Base-by-base conservation (phyloP, 2,113 vertebrate species). In the Aphelocoma coerulescens region DNA sequence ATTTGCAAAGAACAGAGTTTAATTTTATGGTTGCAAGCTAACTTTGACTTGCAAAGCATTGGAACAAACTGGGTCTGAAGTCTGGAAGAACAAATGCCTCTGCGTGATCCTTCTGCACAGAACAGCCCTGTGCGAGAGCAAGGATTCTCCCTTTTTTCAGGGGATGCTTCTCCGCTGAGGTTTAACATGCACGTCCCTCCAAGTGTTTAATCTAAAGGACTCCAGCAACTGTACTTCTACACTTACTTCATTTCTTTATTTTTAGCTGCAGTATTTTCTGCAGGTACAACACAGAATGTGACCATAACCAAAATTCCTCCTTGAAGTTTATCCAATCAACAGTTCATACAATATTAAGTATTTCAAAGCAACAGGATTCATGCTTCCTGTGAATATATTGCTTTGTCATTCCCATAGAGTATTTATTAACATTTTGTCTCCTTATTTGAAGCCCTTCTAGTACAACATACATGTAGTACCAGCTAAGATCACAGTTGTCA, bases 201-300 rank as follows among this genome's bases (percentile, higher is more conserved):
- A 37, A 23, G 27, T 20, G 15, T 35, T 71, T 22, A 39, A 17
- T 37, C 54, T 54, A 52, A 79, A 73, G 28, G 33, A 55, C 24
- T 83, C 28, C 51, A 35, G 22, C 44, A 68, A 46, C 18, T 35
- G 18, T 30, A 54, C 39, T 62, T 88, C 14, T n/a, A 41, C 10
- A 28, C 16, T 66, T 77, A 35, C 28, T 78, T 61, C 0, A n/a
- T 32, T 63, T 71, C 28, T 22, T 63, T 49, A 22, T 57, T 91
- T 91, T 72, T 18, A 90, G 48, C 27, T 63, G 57, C 14, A 57
- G 21, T 48, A 24, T 84, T 88, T 91, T 88, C 54, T 94, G 85
- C 72, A 73, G 55, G 46, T 83, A 51, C 20, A 63, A 55, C 49
- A 59, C 35, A 33, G 24, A 78, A 48, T 3, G 3, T 16, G 37